Base-by-base conservation (phyloP, 2,113 vertebrate genomes). In the Panurus biarmicus region DNA sequence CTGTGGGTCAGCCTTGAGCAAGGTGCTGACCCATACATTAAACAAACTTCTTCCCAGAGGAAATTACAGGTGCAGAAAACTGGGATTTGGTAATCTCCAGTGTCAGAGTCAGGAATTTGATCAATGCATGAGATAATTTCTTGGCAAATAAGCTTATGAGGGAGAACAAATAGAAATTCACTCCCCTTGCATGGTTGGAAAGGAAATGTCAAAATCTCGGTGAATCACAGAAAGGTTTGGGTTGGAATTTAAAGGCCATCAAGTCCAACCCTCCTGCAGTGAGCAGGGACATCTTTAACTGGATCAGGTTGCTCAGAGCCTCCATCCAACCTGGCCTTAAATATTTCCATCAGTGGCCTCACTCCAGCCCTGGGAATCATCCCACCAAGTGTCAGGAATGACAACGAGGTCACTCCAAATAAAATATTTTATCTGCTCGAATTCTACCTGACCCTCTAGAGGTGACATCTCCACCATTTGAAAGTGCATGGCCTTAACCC, bases 131-230 rank as follows among this genome's bases (percentile, higher is more conserved):
- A 89, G 87, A 44, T 23, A 67, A 73, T 67, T 64, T 47, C 65
- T 78, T 67, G 60, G 81, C 35, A 71, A 36, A 19, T 60, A 24
- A 93, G 64, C 8, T 64, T 31, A 18, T 1, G 25, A 62, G 45
- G 38, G 40, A 71, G 29, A 64, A 40, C 31, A 89, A 86, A 48
- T 4, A 77, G 47, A 48, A 82, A 51, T 53, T 21, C 35, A 38
- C 51, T 35, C 24, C 53, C 13, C 14, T 14, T 44, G 36, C 31
- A 2, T 0, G 2, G 6, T 0, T 66, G 48, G 44, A 60, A 60
- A 45, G 51, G 28, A 60, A 66, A 58, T 20, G 42, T 12, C 7
- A 69, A 38, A 50, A 53, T 53, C n/a, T 66, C 2, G 3, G 69
- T 53, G 62, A 48, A 61, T 47, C 36, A 66, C 44, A 58, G 60